A percentile compares a stretch with the other conserved stretches of the same genome.
Evolutionary conservation across 2,797 vertebrate genomes (phyloP).

Genomic region (Serranus cabrilla): DNA sequence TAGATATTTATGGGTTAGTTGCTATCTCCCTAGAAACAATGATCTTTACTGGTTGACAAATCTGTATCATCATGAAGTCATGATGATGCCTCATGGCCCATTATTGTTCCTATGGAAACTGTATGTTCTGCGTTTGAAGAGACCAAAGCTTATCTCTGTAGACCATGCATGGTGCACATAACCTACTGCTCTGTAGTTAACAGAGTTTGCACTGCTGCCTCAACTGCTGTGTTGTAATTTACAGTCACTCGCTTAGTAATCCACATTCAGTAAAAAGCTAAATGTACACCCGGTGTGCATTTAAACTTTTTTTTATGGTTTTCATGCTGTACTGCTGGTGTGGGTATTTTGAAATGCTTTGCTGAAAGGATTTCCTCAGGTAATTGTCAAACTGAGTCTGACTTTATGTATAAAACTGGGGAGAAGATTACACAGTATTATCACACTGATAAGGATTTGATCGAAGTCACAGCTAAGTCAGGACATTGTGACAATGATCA

Average conservation of each 20-base stretch:
- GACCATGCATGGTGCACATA: slow-evolving; percentile 25
- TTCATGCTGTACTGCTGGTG: neutral
- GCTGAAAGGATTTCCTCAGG: neutral
- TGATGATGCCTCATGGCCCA: slow-evolving; percentile 22
- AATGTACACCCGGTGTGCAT: neutral
- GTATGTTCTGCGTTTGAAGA: slow-evolving; percentile 32
- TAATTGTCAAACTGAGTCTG: neutral
- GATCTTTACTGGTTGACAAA: neutral
- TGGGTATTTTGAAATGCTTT: slow-evolving; percentile 6
- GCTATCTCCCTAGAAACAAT: neutral
- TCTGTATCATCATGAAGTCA: slow-evolving; percentile 15
- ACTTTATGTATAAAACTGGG: neutral
- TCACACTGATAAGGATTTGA: neutral
- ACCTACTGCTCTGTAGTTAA: slow-evolving; percentile 10
- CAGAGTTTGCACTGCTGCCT: neutral
- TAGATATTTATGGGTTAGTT: neutral
- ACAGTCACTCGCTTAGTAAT: neutral
- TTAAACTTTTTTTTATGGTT: neutral
- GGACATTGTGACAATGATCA: neutral
- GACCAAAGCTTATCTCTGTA: slow-evolving; percentile 39
- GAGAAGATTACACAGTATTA: neutral
- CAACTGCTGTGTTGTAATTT: neutral
- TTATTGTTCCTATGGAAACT: slow-evolving; percentile 67
- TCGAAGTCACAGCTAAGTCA: too few relatives aligned
- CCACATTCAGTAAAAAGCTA: neutral